Evolutionary conservation across 2,113 vertebrate species (phyloP).

Genomic region (Pangasianodon hypophthalmus): DNA sequence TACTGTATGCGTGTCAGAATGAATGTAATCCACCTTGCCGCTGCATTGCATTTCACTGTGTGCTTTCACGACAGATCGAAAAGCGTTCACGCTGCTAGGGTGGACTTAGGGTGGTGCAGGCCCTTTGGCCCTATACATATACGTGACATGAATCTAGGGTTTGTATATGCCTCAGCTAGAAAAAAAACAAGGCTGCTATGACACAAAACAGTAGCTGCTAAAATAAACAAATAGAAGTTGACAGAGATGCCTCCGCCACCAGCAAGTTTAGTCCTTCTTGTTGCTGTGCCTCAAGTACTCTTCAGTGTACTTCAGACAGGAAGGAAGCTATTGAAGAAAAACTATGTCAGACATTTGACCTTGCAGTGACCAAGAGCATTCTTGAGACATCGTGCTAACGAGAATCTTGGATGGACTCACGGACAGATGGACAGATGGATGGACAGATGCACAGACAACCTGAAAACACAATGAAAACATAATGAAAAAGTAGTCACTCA

Average conservation of each 20-base stretch:
- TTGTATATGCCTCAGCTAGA: background rate
- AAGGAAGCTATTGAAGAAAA: too few species aligned
- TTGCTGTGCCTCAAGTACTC: too few species aligned
- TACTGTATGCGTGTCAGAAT: background rate
- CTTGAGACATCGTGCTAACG: background rate
- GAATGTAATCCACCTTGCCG: background rate
- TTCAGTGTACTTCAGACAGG: too few species aligned
- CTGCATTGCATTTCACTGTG: background rate
- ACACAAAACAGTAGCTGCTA: background rate
- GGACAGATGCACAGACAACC: background rate
- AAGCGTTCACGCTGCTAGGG: background rate
- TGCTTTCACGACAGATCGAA: background rate
- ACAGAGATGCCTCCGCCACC: background rate
- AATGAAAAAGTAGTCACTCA: background rate
- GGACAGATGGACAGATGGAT: background rate
- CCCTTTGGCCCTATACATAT: background rate
- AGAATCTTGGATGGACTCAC: background rate
- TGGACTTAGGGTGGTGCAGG: too few species aligned
- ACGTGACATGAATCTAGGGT: background rate
- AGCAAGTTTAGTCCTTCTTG: background rate
- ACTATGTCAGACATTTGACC: too few species aligned
- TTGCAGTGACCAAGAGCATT: too few species aligned
- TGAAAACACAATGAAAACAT: too few species aligned
- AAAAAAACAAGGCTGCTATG: background rate
- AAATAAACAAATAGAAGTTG: background rate